Evolutionary conservation across 2,797 vertebrate genomes (phyloP).

Genomic region (Agapornis canus): DNA sequence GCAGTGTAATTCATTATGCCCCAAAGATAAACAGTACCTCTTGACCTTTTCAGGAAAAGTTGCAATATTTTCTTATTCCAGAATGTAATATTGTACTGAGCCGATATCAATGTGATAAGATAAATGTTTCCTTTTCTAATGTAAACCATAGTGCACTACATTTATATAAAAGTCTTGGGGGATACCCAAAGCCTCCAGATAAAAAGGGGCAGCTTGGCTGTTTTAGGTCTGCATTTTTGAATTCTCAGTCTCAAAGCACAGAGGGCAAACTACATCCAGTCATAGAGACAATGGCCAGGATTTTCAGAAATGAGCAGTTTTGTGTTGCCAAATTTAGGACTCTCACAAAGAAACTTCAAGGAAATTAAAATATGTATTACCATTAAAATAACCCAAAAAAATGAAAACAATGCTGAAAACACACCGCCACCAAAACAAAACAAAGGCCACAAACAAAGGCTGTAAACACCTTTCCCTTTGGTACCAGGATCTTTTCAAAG

Average conservation of each 20-base stretch:
- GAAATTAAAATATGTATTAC: neutral
- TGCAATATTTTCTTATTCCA: slow-evolving; percentile 72
- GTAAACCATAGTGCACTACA: slow-evolving; percentile 65
- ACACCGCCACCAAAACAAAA: neutral
- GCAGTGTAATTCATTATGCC: slow-evolving; percentile 62
- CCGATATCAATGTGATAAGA: slow-evolving; percentile 68
- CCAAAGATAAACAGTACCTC: slow-evolving; percentile 68
- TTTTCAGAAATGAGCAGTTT: neutral
- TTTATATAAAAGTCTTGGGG: slow-evolving; percentile 71
- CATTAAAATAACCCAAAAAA: neutral
- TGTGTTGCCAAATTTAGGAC: neutral
- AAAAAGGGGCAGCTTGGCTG: slow-evolving; percentile 53
- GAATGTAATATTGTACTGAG: slow-evolving; percentile 70
- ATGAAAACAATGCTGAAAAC: neutral
- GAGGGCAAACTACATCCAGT: neutral
- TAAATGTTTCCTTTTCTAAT: slow-evolving; percentile 73
- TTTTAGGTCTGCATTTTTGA: slow-evolving; percentile 37
- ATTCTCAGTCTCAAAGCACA: slow-evolving; percentile 47
- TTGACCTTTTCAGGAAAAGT: slow-evolving; percentile 72
- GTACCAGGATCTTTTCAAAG: neutral
- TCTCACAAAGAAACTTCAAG: neutral
- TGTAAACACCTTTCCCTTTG: neutral
- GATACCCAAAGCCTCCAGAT: slow-evolving; percentile 60
- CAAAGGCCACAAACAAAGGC: neutral
- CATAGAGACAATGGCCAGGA: neutral